A percentile compares a stretch with the other conserved stretches of the same genome.
phyloP scores from a whole-genome alignment of 2,888 invertebrate species.

The Dryomyza anilis region DNA sequence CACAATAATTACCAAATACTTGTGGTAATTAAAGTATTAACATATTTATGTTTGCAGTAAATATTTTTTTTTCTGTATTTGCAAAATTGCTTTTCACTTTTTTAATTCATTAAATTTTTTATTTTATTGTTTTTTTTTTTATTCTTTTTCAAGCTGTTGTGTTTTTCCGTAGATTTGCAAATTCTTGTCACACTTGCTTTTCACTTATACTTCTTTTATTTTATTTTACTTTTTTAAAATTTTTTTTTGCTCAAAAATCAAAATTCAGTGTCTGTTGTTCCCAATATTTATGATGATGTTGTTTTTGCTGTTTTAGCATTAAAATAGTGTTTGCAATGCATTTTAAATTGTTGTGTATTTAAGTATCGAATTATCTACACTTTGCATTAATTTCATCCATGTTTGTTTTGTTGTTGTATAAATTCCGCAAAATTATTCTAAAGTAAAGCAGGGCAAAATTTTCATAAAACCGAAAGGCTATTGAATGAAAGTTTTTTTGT shows the following conservation, averaged over 20 bases:
- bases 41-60: too few relatives aligned
- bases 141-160: constrained; percentile 40
- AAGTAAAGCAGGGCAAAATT: background rate
- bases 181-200: constrained; percentile 53
- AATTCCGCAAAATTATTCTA: background rate
- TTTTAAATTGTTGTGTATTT: constrained; percentile 39
- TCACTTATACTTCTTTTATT: too few relatives aligned
- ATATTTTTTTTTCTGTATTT: background rate
- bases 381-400: too few relatives aligned
- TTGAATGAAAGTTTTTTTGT: background rate
- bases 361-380: background rate
- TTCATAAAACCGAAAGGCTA: background rate
- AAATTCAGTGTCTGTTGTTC: background rate
- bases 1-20: too few relatives aligned
- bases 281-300: background rate
- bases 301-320: constrained; percentile 19
- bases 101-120: background rate
- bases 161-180: constrained; percentile 48
- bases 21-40: too few relatives aligned
- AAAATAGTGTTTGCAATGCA: constrained; percentile 46
- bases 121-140: constrained; percentile 36
- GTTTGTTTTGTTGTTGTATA: background rate
- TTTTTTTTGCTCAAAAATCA: constrained; percentile 6
- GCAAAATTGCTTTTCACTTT: too few relatives aligned
- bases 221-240: constrained; percentile 27